Evolutionary conservation across 2,797 vertebrate genomes (phyloP).

Genomic region (Brotogeris chrysoptera): DNA sequence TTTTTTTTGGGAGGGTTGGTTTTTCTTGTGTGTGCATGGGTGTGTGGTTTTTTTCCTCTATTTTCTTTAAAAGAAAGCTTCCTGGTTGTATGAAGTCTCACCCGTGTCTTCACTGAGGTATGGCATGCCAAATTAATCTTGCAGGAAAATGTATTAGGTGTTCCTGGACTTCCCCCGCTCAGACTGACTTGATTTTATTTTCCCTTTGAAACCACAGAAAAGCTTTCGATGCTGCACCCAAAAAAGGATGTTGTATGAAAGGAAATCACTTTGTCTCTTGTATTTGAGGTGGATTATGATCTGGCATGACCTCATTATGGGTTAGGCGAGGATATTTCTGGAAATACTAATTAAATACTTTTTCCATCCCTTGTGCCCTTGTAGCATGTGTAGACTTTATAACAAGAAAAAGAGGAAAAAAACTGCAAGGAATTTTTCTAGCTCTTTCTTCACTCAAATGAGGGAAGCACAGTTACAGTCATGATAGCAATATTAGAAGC

Average conservation of each 20-base stretch:
- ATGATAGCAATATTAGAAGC: conserved; percentile 49
- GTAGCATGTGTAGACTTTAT: conserved; percentile 47
- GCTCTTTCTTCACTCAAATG: not conserved
- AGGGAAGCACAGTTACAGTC: conserved; percentile 48
- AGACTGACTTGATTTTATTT: not conserved
- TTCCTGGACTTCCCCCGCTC: not conserved
- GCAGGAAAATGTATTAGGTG: conserved; percentile 19
- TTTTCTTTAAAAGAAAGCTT: conserved; percentile 22
- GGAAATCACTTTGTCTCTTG: conserved; percentile 62
- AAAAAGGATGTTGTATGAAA: conserved; percentile 60
- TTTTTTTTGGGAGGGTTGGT: not conserved
- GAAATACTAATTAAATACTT: conserved; percentile 75
- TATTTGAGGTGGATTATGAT: conserved; percentile 70
- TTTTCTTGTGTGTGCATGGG: not conserved
- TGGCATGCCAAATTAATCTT: conserved; percentile 1
- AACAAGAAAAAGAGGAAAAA: conserved; percentile 26
- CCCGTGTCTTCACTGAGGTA: not conserved
- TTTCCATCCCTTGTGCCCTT: conserved; percentile 65
- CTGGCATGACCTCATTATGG: conserved; percentile 70
- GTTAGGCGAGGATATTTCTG: conserved; percentile 70
- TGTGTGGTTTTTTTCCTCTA: not conserved
- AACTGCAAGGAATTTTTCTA: conserved; percentile 41
- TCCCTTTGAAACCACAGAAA: conserved; percentile 45
- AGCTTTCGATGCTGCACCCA: conserved; percentile 17
- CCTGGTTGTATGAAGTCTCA: not conserved